Evolutionary conservation across 2,113 vertebrate genomes (phyloP).

Genomic region (Elaphurus davidianus): DNA sequence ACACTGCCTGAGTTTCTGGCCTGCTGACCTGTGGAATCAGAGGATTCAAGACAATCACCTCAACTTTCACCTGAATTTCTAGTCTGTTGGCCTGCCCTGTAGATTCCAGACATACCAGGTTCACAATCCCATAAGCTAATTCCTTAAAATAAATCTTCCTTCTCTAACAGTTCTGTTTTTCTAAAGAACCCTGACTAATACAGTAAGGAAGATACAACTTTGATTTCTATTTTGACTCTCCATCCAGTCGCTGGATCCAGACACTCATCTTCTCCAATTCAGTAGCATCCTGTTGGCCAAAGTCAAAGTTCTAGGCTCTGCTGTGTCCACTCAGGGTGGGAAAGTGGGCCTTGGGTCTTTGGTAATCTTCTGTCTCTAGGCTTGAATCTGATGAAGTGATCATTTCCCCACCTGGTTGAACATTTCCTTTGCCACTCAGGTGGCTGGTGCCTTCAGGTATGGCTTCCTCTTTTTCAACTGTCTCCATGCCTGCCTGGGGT

Average conservation of each 20-base stretch:
- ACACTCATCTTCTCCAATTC: background rate
- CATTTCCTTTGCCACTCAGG: background rate
- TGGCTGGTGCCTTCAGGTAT: fast-evolving
- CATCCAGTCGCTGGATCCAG: background rate
- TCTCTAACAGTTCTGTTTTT: background rate
- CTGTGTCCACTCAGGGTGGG: fast-evolving
- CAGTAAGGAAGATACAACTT: background rate
- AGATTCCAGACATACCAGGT: background rate
- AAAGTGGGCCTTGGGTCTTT: background rate
- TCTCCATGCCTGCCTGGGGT: background rate
- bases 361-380: background rate
- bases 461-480: background rate
- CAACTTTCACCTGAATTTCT: background rate
- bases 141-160: background rate
- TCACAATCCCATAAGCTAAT: background rate
- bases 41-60: background rate
- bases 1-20: background rate
- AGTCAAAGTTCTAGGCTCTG: background rate
- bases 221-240: background rate
- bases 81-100: background rate
- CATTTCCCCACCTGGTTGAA: background rate
- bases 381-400: background rate
- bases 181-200: background rate
- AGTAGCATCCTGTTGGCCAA: background rate
- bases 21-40: background rate